Evolutionary conservation across 1,140 invertebrate species (phyloP).

Genomic region (Antheraea pernyi): DNA sequence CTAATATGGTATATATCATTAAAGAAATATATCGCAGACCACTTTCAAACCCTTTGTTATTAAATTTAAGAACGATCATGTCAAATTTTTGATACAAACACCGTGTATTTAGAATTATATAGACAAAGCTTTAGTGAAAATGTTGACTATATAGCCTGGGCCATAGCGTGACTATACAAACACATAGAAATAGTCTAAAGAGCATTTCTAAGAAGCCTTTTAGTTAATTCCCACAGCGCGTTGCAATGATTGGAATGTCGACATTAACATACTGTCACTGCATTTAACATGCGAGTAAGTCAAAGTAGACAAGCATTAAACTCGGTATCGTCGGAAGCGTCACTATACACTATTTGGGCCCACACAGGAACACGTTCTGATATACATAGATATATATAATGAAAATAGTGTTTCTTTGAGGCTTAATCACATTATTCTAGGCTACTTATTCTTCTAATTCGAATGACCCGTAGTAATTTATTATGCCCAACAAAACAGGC

Average conservation of each 20-base stretch:
- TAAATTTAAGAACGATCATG: no score
- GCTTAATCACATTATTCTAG: no score
- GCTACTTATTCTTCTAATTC: no score
- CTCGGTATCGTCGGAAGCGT: slow-evolving; percentile 20
- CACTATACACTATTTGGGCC: not conserved
- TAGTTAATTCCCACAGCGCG: slow-evolving; percentile 23
- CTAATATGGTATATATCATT: no score
- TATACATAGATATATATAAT: not conserved
- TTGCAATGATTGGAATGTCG: slow-evolving; percentile 22
- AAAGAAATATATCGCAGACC: no score
- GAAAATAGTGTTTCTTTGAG: not conserved
- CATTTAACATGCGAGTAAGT: slow-evolving; percentile 27
- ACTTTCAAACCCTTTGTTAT: no score
- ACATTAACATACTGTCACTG: slow-evolving; percentile 25
- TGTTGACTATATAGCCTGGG: no score
- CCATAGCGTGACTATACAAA: not conserved
- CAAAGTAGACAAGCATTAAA: slow-evolving; percentile 44
- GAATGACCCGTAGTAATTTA: no score
- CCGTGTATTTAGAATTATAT: no score
- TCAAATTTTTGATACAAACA: no score
- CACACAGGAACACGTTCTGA: slow-evolving; percentile 14
- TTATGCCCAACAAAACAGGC: no score
- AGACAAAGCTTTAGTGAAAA: no score
- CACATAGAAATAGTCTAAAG: slow-evolving; percentile 7
- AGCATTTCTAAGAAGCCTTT: slow-evolving; percentile 12